Conservation (phyloP, 1,140 invertebrate species). For the Drosophila pseudoananassae region DNA sequence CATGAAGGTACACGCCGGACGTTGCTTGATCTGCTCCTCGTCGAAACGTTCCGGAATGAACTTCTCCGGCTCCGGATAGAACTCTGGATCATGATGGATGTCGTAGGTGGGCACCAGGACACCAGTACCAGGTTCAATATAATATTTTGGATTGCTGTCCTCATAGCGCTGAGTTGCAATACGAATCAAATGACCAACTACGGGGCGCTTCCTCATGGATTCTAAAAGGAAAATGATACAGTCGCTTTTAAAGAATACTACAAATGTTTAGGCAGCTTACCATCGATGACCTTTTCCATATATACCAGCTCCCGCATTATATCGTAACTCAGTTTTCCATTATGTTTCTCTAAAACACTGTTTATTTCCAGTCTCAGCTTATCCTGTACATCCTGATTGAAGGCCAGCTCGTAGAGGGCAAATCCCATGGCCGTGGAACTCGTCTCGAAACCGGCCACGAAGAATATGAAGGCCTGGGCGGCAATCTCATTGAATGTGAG, state of each 20-base stretch:
- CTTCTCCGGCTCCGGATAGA: slow-evolving; percentile 78
- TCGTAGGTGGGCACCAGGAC: slow-evolving; percentile 86
- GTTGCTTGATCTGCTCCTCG: slow-evolving; percentile 72
- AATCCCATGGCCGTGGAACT: slow-evolving; percentile 85
- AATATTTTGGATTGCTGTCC: slow-evolving; percentile 86
- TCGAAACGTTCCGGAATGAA: slow-evolving; percentile 87
- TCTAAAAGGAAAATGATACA: slow-evolving; percentile 73
- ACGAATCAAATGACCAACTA: slow-evolving; percentile 86
- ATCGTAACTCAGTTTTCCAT: slow-evolving; percentile 68
- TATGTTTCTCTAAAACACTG: slow-evolving; percentile 83
- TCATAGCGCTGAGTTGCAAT: slow-evolving; percentile 84
- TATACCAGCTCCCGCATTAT: slow-evolving; percentile 73
- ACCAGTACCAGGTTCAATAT: slow-evolving; percentile 86
- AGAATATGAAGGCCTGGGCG: slow-evolving; percentile 85
- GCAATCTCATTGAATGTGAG: slow-evolving; percentile 55
- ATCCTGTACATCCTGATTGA: slow-evolving; percentile 85
- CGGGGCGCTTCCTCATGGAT: slow-evolving; percentile 88
- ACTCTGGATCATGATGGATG: slow-evolving; percentile 86
- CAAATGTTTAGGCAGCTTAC: slow-evolving; percentile 13
- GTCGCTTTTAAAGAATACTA: background rate
- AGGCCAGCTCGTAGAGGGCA: slow-evolving; percentile 85
- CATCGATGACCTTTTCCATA: slow-evolving; percentile 68
- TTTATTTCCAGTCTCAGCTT: slow-evolving; percentile 83
- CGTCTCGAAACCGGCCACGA: slow-evolving; percentile 87
- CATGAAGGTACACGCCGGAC: slow-evolving; percentile 60